A percentile compares a stretch with the other conserved stretches of the same genome.
Conservation (phyloP, 2,888 invertebrate genomes). For the Eupithecia subfuscata region DNA sequence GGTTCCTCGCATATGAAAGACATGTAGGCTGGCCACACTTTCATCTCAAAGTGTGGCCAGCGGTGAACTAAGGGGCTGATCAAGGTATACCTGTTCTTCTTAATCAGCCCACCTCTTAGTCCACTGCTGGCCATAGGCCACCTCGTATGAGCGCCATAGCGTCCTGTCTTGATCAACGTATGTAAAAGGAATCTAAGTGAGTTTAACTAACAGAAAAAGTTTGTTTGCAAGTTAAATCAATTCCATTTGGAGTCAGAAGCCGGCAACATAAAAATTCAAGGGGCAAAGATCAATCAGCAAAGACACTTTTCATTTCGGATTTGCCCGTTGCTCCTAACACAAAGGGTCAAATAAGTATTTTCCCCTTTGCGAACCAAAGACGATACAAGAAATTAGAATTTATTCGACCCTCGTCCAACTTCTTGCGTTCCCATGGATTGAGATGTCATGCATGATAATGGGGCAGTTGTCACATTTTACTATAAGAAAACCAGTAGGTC, state of each 20-base stretch:
- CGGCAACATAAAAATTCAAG: background rate
- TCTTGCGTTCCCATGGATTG: background rate
- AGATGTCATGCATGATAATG: background rate
- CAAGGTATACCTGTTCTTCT: too few species aligned
- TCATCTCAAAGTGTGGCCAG: too few species aligned
- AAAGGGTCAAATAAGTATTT: background rate
- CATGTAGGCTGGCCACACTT: too few species aligned
- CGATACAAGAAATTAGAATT: background rate
- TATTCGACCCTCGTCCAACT: background rate
- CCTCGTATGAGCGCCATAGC: too few species aligned
- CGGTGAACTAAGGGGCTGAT: too few species aligned
- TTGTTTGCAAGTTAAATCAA: background rate
- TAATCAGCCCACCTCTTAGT: background rate
- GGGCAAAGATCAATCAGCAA: background rate
- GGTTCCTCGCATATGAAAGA: background rate
- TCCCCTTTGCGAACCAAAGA: background rate
- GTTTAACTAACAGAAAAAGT: background rate
- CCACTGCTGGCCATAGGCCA: background rate
- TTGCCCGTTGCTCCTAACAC: background rate
- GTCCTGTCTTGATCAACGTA: too few species aligned
- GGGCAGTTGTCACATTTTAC: background rate
- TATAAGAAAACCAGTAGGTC: background rate
- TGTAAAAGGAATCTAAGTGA: background rate
- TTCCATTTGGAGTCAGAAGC: background rate
- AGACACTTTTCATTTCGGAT: background rate